phyloP scores from a whole-genome alignment of 1,140 invertebrate genomes.

The Rhizoglyphus robini region DNA sequence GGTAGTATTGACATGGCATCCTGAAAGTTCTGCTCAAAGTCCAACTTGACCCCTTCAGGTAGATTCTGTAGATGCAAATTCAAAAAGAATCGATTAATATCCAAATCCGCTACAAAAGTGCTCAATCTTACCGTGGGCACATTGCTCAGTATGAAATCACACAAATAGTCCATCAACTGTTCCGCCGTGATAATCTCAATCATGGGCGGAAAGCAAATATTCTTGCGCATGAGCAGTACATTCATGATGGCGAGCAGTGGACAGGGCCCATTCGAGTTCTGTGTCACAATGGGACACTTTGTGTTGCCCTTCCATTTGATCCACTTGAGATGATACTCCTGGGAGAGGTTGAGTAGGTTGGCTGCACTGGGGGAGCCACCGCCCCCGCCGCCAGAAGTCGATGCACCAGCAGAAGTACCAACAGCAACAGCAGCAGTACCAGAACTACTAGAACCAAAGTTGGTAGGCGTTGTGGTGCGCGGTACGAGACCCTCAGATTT shows the following conservation, averaged over 20 bases:
- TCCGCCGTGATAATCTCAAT: conserved; percentile 40
- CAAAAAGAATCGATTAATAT: conserved; percentile 2
- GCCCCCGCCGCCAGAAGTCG: too few relatives aligned
- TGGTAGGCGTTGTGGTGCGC: too few relatives aligned
- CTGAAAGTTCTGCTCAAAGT: conserved; percentile 46
- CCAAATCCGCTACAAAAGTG: neutral
- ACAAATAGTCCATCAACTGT: conserved; percentile 42
- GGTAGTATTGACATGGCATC: conserved; percentile 45
- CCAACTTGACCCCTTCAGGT: conserved; percentile 35
- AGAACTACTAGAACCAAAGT: too few relatives aligned
- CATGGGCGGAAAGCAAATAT: conserved; percentile 36
- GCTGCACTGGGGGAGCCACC: too few relatives aligned
- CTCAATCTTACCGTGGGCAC: conserved; percentile 32
- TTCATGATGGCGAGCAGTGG: conserved; percentile 46
- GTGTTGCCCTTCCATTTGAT: conserved; percentile 19
- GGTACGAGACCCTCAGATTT: too few relatives aligned
- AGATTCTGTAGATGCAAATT: conserved; percentile 27
- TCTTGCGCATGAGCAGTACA: conserved; percentile 39
- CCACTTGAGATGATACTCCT: conserved; percentile 23
- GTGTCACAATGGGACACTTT: conserved; percentile 39
- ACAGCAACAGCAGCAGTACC: too few relatives aligned
- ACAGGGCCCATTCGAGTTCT: conserved; percentile 50
- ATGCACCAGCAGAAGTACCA: too few relatives aligned
- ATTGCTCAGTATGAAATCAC: conserved; percentile 38
- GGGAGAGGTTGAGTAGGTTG: neutral